These are phyloP conservation scores for Anadara kagoshimensis DNA, from an alignment of 1,140 invertebrate genomes.

Conservation along the genomic window DNA sequence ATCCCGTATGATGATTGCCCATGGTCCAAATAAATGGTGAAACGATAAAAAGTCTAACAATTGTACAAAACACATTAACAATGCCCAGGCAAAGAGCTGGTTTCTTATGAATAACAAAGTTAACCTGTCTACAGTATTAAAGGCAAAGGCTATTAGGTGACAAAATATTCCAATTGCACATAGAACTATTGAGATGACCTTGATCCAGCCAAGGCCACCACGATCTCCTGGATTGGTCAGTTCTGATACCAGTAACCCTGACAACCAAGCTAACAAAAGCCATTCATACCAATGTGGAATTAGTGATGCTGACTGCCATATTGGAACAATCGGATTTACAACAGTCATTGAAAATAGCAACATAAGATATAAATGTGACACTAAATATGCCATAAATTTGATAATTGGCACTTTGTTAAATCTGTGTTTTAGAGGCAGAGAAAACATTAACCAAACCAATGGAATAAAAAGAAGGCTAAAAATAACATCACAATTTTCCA, in stretches of 20 bases:
- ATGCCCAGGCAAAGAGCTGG: conserved; percentile 95
- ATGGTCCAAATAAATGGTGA: conserved; percentile 98
- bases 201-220: conserved; percentile 71
- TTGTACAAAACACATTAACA: conserved; percentile 96
- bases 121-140: conserved; percentile 79
- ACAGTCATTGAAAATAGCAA: conserved; percentile 90
- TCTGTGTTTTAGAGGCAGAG: conserved; percentile 94
- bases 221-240: conserved; percentile 88
- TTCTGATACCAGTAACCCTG: conserved; percentile 95
- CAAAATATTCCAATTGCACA: conserved; percentile 93
- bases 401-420: conserved; percentile 96
- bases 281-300: conserved; percentile 94
- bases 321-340: conserved; percentile 86
- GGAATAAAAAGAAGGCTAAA: conserved; percentile 94
- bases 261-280: conserved; percentile 95
- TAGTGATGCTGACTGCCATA: conserved; percentile 72
- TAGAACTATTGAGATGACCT: conserved; percentile 91
- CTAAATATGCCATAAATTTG: conserved; percentile 99
- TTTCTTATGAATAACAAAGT: conserved; percentile 91
- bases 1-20: conserved; percentile 84
- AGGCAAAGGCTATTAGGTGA: conserved; percentile 84
- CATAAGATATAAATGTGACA: conserved; percentile 98
- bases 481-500: conserved; percentile 96
- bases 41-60: conserved; percentile 94
- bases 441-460: conserved; percentile 96